Evolutionary conservation across 1,140 invertebrate genomes (phyloP), one percentile per base, ranked within the genome.

Genomic region (Bombus sylvicola): DNA sequence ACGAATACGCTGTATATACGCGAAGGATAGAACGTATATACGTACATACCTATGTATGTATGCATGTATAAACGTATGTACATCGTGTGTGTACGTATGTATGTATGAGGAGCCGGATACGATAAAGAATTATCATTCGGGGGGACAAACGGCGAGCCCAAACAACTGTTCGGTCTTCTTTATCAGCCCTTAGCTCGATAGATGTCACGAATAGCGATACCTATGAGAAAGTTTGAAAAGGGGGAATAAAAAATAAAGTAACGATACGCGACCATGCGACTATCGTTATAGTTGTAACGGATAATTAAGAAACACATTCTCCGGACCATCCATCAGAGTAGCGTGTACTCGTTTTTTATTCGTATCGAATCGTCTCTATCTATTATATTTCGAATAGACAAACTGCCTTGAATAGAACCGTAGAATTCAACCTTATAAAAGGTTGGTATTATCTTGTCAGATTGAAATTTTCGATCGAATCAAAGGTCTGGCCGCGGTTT

Each of bases 91-190:
- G 28, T 28, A 12, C 9, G 89, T 86, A 87, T 91, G 87, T 41
- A 87, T 81, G 92, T 88, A 92, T 93, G 92, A 91, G 89, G 92
- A 94, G 92, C 93, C 92, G 94, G 93, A 94, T 94, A 94, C 88
- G 94, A 94, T 94, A 94, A 94, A 90, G 83, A 88, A 85, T 93
- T 94, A 94, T 94, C 94, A 90, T 89, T 83, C 74, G 72, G 71
- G 53, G 13, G 88, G 75, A 92, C 92, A 85, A 83, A 92, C 86
- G 85, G 62, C 78, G 81, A 80, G 78, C 83, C 71, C 73, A 83
- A 79, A 87, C 78, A 85, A 73, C 81, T 80, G 86, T 68, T 74
- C 77, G 81, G 69, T 64, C 47, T 66, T 83, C 57, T 86, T 92
- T 90, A 92, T 90, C 91, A 28, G 73, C 81, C 41, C 66, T 86